Base-by-base conservation (phyloP, 2,797 vertebrate species). In the Chaetodon trifasciatus region DNA sequence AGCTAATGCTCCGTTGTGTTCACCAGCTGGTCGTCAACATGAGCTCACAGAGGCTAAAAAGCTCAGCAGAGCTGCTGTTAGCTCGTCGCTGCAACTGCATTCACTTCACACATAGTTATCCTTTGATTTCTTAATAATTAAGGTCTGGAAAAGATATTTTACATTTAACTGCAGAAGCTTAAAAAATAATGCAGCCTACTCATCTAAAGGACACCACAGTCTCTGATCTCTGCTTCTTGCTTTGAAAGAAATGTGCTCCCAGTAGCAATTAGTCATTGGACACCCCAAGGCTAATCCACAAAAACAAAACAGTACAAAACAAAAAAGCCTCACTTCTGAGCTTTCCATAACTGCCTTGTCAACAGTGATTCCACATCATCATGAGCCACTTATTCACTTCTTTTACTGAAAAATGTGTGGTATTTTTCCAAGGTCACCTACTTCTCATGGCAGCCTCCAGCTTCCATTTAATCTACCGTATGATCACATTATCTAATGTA, bases 401-500 rank as follows among this genome's bases (percentile, higher is more conserved):
- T 53, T 10, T 60, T 46, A 10, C 21, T 44, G 2, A 56, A 23
- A 70, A 70, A 77, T 23, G 13, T 28, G 37, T 74, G 3, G 15
- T 42, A 53, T 62, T 63, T 56, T 53, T 66, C 35, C 17, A 32
- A 47, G 44, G 35, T 65, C 6, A 58, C 16, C 24, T 44, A 23
- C 8, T 66, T 67, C 32, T 74, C 19, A 71, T 53, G 8, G 21
- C 58, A 52, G 50, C 47, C 63, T 61, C 39, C 56, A 79, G 53
- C 37, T 21, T 66, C 44, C n/a, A 1, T 83, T 19, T 39, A 63
- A 71, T 74, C 58, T 42, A 35, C 63, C 42, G 8, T 49, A 17
- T 23, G 17, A 79, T 77, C 70, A 74, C 23, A 58, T 50, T 40
- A 76, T 69, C 63, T 65, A 56, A 60, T 39, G 70, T 63, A 69